phyloP scores from a whole-genome alignment of 2,888 invertebrate species.

The Hyalella azteca region DNA sequence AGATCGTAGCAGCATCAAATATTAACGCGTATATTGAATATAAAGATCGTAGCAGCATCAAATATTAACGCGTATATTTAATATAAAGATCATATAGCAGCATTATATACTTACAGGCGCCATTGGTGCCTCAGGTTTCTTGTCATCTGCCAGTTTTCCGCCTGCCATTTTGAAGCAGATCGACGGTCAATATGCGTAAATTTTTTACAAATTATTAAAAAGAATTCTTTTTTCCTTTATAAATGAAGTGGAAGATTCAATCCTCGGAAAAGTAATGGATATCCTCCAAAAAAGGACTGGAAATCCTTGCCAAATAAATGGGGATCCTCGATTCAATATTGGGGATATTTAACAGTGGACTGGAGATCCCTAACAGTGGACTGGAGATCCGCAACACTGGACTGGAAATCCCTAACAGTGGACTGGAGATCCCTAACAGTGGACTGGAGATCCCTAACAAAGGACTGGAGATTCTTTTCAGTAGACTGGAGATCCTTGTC shows the following conservation, averaged over 20 bases:
- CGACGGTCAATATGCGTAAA: no score
- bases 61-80: no score
- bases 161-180: neutral
- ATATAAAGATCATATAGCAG: no score
- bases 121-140: neutral
- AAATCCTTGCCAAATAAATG: no score
- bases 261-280: neutral
- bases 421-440: neutral
- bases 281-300: no score
- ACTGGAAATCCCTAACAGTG: neutral
- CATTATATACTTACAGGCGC: slow-evolving; percentile 15
- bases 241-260: neutral
- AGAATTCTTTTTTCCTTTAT: neutral
- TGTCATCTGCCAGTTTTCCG: neutral
- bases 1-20: no score
- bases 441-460: neutral
- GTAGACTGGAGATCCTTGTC: neutral
- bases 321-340: no score
- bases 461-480: neutral
- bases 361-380: neutral
- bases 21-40: no score
- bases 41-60: no score
- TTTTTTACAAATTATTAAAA: neutral
- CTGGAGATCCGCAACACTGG: neutral
- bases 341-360: neutral